A percentile compares a stretch with the other conserved stretches of the same genome.
phyloP scores from a whole-genome alignment of 2,797 vertebrate genomes.

The Thamnophis elegans region DNA sequence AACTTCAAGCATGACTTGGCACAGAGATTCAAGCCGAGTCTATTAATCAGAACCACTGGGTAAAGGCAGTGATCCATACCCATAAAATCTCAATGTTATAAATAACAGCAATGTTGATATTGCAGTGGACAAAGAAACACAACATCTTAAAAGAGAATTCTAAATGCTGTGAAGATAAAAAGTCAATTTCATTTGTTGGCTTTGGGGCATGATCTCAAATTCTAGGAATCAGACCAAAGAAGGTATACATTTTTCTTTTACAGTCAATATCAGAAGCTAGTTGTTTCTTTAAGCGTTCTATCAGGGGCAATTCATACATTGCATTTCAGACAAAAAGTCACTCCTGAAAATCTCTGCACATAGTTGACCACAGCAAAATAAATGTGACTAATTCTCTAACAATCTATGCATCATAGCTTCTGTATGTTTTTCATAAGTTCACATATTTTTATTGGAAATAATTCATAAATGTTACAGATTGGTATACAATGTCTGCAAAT shows the following conservation, averaged over 20 bases:
- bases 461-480: neutral
- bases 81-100: conserved; percentile 22
- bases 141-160: conserved; percentile 8
- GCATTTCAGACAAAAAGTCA: neutral
- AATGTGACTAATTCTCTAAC: neutral
- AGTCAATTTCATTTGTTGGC: conserved; percentile 1
- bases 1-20: conserved; percentile 32
- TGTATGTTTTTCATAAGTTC: neutral
- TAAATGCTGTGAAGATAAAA: neutral
- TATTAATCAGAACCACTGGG: conserved; percentile 34
- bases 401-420: neutral
- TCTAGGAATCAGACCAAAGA: neutral
- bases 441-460: neutral
- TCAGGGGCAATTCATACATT: neutral
- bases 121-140: neutral
- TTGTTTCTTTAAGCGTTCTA: neutral
- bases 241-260: conserved; percentile 5
- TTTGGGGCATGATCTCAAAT: conserved; percentile 6
- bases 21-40: conserved; percentile 16
- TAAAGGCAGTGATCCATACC: conserved; percentile 5
- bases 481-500: neutral
- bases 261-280: neutral
- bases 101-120: neutral
- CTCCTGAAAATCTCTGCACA: neutral
- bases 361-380: neutral